Conservation (phyloP, 2,888 invertebrate genomes). For the Amblyjoppa fuscipennis region DNA sequence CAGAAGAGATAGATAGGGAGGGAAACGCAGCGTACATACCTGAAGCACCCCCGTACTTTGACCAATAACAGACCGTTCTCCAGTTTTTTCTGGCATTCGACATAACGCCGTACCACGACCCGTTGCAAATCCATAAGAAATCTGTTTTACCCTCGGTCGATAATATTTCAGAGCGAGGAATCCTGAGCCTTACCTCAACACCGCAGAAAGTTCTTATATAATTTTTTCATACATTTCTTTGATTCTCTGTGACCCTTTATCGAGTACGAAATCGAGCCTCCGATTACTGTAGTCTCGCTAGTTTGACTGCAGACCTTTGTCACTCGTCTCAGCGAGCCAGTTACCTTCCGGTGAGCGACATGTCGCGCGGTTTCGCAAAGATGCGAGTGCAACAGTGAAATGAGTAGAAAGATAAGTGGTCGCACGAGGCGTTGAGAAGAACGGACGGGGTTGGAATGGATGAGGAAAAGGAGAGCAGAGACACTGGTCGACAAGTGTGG, state of each 20-base stretch:
- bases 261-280: not conserved
- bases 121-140: not conserved
- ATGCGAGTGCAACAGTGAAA: slow-evolving; percentile 31
- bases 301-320: not conserved
- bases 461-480: slow-evolving; percentile 34
- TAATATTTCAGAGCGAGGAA: too few relatives aligned
- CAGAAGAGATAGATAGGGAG: not conserved
- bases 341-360: not conserved
- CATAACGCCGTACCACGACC: not conserved
- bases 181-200: too few relatives aligned
- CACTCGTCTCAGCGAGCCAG: not conserved
- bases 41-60: not conserved
- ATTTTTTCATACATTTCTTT: too few relatives aligned
- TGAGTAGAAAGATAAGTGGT: not conserved
- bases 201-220: too few relatives aligned
- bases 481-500: slow-evolving; percentile 76
- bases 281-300: not conserved
- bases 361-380: slow-evolving; percentile 13
- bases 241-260: not conserved
- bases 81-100: not conserved
- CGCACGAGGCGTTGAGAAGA: slow-evolving; percentile 5
- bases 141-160: too few relatives aligned
- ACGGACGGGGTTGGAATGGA: not conserved
- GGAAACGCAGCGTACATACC: not conserved
- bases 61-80: not conserved